Evolutionary conservation across 2,888 invertebrate species (phyloP), one percentile per base, ranked within the genome.

Genomic region (Diarsia brunnea): DNA sequence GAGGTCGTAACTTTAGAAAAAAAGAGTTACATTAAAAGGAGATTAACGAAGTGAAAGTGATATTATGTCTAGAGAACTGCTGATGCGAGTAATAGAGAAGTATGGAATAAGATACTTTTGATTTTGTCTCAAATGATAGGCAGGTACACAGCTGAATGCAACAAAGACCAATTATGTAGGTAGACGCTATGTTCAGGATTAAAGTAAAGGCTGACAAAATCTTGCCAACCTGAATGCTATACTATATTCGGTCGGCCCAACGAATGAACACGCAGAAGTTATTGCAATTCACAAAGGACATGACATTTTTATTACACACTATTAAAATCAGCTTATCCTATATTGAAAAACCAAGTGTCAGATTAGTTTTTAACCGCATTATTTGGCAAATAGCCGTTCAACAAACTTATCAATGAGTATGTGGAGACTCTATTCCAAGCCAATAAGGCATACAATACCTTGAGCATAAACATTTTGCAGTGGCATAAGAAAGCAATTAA

Each of bases 401-500:
- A 55, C 67, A 53, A 75, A 73, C 55, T 67, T 75, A 60, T n/a
- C 1, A 11, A 31, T 76, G 64, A 60, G 38, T 51, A 58, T 47
- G 11, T 0, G 14, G 55, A 67, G 67, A 68, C 80, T 81, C 45
- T 87, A 53, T 66, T 67, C 10, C 38, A 70, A 74, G 0, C 0
- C 0, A 2, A 10, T 73, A 69, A 78, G 68, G 66, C 16, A 67
- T 69, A 82, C 19, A 81, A 80, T 86, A 12, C 61, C 16, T 69
- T 79, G 43, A 75, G 78, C 79, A 73, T 60, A 78, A 75, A 64
- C 76, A 78, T 86, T 90, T 89, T 87, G 81, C 83, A 82, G 79
- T 82, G 88, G 90, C 88, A 90, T 91, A 92, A 93, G 91, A 94
- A 95, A 94, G 94, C 94, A 94, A 95, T 95, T 95, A 95, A 90